Evolutionary conservation across 2,888 invertebrate species (phyloP).

Genomic region (Apamea crenata): DNA sequence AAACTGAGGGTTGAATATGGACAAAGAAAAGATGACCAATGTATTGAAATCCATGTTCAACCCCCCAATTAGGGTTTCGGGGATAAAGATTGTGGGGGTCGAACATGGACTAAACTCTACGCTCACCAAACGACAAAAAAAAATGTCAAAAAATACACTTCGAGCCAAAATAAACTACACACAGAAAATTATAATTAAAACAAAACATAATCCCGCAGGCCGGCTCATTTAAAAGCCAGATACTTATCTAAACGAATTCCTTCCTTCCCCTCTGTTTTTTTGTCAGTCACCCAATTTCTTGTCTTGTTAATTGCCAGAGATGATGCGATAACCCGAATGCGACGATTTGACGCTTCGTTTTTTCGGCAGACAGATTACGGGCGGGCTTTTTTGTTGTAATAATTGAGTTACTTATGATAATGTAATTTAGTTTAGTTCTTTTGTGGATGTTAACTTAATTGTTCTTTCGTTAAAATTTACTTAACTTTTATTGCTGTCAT

Average conservation of each 20-base stretch:
- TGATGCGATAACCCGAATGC: constrained; percentile 64
- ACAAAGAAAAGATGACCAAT: no score
- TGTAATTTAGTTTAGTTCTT: constrained; percentile 7
- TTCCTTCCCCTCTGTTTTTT: constrained; percentile 61
- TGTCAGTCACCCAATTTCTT: constrained; percentile 54
- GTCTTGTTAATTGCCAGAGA: constrained; percentile 65
- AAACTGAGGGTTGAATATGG: no score
- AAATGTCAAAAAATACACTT: neutral
- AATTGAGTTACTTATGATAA: constrained; percentile 20
- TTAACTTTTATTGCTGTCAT: neutral
- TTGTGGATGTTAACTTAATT: neutral
- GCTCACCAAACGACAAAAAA: neutral
- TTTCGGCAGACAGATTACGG: constrained; percentile 27
- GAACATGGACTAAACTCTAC: no score
- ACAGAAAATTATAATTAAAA: constrained; percentile 39
- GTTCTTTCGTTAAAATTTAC: neutral
- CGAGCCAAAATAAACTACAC: constrained; percentile 13
- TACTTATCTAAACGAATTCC: constrained; percentile 66
- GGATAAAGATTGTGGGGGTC: no score
- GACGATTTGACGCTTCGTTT: constrained; percentile 61
- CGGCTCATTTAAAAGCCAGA: constrained; percentile 64
- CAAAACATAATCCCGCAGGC: constrained; percentile 29
- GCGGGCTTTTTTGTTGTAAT: constrained; percentile 7
- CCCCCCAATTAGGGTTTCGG: no score
- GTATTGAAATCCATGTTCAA: no score